Evolutionary conservation across 1,140 invertebrate genomes (phyloP).

Genomic region (Mamestra configurata): DNA sequence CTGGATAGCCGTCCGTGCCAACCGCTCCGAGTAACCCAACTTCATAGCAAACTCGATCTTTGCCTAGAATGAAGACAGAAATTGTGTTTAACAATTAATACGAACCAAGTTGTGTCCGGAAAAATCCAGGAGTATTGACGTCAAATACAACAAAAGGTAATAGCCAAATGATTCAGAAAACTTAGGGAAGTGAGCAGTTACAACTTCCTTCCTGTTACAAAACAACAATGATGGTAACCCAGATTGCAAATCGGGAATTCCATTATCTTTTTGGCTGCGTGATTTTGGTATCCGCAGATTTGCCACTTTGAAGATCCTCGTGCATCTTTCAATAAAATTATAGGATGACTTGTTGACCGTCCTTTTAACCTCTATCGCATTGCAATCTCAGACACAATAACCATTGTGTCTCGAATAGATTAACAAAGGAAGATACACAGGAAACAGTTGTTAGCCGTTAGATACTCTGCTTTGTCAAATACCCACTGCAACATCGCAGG

Average conservation of each 20-base stretch:
- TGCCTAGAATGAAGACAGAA: conserved; percentile 59
- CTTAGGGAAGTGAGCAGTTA: too few relatives aligned
- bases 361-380: not conserved
- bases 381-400: not conserved
- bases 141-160: too few relatives aligned
- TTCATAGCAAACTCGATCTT: conserved; percentile 89
- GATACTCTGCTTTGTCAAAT: not conserved
- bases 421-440: too few relatives aligned
- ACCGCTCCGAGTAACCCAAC: conserved; percentile 96
- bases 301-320: too few relatives aligned
- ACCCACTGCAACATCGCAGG: not conserved
- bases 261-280: too few relatives aligned
- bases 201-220: too few relatives aligned
- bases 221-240: too few relatives aligned
- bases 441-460: not conserved
- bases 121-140: not conserved
- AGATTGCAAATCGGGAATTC: too few relatives aligned
- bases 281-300: too few relatives aligned
- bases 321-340: too few relatives aligned
- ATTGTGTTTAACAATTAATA: not conserved
- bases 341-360: too few relatives aligned
- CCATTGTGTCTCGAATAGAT: not conserved
- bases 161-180: too few relatives aligned
- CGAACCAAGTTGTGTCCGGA: not conserved
- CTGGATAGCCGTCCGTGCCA: conserved; percentile 94